Base-by-base conservation (phyloP, 2,888 invertebrate species). In the Anthrax anthrax region DNA sequence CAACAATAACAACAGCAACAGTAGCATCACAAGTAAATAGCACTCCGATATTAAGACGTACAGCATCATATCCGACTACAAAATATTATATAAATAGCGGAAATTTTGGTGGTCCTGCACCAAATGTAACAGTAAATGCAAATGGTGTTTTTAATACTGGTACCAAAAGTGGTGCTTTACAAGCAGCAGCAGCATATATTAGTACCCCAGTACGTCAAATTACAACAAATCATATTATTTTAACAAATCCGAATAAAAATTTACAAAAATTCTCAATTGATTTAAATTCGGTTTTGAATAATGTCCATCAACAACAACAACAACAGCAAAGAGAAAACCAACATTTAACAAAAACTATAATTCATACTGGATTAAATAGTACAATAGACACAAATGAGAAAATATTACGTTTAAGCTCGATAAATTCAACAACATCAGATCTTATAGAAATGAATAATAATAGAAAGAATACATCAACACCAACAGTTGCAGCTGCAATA, bases 121-220 rank as follows among this genome's bases (percentile, higher is more conserved):
- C 78, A 60, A 78, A 78, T 70, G 78, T 78, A 51, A 78, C 78
- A 60, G 78, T 78, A 57, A 78, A 77, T 71, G 77, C 78, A 58
- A 72, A 71, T 66, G 73, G 73, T 29, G 57, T 55, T 48, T 59
- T 58, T 42, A 57, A 56, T 44, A 53, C 56, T 23, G 54, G 56
- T 43, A 52, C 56, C n/a, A 54, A 50, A 47, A 49, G 48, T 36
- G 16, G 48, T 36, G 16, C 36, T 8, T 36, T 48, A 41, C 48
- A 44, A 13, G 44, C 48, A 16, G 29, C 29, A 12, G 29, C 29
- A 32, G 29, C 29, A 32, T 32, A 32, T 12, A 12, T 32, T 19
- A 44, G 47, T 44, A n/a, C n/a, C n/a, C 37, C 47, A 12, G 23
- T 44, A 18, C 40, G 47, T 12, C 47, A 44, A 4, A 44, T 47